phyloP scores from a whole-genome alignment of 2,113 vertebrate genomes.

The Grammomys dolichurus region DNA sequence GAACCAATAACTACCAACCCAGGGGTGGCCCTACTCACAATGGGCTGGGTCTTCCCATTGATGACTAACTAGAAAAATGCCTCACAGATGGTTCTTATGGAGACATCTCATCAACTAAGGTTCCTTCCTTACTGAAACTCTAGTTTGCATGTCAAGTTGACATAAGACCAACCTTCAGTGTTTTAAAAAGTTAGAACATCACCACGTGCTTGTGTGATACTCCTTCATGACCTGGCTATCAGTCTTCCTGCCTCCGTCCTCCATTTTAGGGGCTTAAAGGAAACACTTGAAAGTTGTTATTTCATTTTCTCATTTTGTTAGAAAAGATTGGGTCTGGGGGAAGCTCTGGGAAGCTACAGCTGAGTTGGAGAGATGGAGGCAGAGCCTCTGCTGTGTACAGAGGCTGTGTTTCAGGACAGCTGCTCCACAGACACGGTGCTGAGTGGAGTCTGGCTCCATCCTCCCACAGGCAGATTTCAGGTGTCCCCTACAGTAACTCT shows the following conservation, averaged over 20 bases:
- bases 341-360: not conserved
- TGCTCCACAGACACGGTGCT: not conserved
- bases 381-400: no score
- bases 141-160: not conserved
- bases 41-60: not conserved
- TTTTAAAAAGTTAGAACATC: not conserved
- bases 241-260: not conserved
- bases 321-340: not conserved
- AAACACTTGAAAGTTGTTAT: not conserved
- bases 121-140: not conserved
- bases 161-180: not conserved
- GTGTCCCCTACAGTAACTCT: not conserved
- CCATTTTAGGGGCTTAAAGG: not conserved
- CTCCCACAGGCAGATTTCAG: not conserved
- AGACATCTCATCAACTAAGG: not conserved
- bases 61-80: not conserved
- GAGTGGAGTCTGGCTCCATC: not conserved
- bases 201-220: accelerated
- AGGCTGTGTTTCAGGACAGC: not conserved
- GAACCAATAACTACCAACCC: not conserved
- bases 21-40: not conserved
- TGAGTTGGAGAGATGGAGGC: not conserved
- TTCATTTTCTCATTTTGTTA: not conserved
- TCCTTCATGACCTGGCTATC: accelerated
- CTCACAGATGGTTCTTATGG: not conserved